A percentile compares a stretch with the other conserved stretches of the same genome.
These are phyloP conservation scores for Pseudomyrmex flavicornis DNA, from an alignment of 1,140 invertebrate species.

Conservation along the genomic window DNA sequence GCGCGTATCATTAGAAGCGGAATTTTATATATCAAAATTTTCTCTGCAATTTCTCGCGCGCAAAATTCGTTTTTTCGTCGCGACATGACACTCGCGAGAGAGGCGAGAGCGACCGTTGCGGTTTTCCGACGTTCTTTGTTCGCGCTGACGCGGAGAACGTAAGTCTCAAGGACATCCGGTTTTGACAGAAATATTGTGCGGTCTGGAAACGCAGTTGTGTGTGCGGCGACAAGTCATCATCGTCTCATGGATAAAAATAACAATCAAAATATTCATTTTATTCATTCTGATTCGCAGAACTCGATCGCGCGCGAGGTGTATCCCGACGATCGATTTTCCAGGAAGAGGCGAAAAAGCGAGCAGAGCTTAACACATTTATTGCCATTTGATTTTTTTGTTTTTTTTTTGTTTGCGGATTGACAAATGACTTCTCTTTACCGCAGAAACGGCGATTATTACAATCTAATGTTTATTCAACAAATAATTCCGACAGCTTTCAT, in stretches of 20 bases:
- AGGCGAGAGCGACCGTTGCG: neutral
- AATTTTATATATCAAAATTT: neutral
- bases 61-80: neutral
- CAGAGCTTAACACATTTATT: slow-evolving; percentile 8
- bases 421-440: neutral
- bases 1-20: no score
- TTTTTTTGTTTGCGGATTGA: neutral
- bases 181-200: slow-evolving; percentile 10
- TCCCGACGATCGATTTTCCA: slow-evolving; percentile 18
- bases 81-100: neutral
- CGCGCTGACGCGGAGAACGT: slow-evolving; percentile 10
- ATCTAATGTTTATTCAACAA: neutral
- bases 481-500: neutral
- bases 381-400: slow-evolving; percentile 3
- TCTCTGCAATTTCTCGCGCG: no score
- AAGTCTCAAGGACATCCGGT: slow-evolving; percentile 43
- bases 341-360: slow-evolving; percentile 22
- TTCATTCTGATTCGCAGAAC: no score
- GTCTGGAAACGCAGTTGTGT: neutral
- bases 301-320: no score
- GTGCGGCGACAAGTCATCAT: neutral
- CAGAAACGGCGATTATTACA: neutral
- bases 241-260: slow-evolving; percentile 14
- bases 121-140: slow-evolving; percentile 13
- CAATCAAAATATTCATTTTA: neutral